Evolutionary conservation across 2,113 vertebrate genomes (phyloP).

Genomic region (Heterocephalus glaber): DNA sequence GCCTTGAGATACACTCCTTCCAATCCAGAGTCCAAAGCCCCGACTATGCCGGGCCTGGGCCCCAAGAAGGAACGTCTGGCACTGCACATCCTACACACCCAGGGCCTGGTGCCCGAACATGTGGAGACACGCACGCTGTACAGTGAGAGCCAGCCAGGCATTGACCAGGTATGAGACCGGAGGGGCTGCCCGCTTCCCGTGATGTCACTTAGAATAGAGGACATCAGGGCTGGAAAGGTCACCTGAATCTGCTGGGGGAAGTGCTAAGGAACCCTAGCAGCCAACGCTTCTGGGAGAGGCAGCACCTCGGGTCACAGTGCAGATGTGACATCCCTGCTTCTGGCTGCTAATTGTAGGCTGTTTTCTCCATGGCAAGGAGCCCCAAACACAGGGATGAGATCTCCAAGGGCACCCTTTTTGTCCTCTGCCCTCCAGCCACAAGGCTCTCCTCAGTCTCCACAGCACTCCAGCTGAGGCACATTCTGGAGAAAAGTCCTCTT

Average conservation of each 20-base stretch:
- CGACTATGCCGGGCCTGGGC: slow-evolving; percentile 20
- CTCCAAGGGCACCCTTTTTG: not conserved
- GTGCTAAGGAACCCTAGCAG: not conserved
- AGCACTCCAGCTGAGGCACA: not conserved
- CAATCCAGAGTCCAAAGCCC: slow-evolving; percentile 68
- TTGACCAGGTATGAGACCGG: slow-evolving; percentile 81
- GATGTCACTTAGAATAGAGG: not conserved
- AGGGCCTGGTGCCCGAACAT: slow-evolving; percentile 84
- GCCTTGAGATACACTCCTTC: not conserved
- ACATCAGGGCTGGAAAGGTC: not conserved
- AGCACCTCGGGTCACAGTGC: not conserved
- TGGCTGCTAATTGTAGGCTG: not conserved
- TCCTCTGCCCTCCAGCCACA: not conserved
- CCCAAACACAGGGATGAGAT: not conserved
- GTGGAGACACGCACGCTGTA: slow-evolving; percentile 84
- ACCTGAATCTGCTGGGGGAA: not conserved
- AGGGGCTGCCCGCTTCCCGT: not conserved
- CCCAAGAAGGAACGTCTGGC: slow-evolving; percentile 83
- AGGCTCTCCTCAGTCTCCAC: not conserved
- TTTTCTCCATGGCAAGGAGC: slow-evolving; percentile 13
- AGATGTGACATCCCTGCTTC: not conserved
- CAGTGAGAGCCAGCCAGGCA: slow-evolving; percentile 77
- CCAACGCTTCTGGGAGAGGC: not conserved
- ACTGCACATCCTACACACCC: slow-evolving; percentile 81
- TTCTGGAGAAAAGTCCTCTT: not conserved